Base-by-base conservation (phyloP, 2,113 vertebrate species). In the Siniperca chuatsi region DNA sequence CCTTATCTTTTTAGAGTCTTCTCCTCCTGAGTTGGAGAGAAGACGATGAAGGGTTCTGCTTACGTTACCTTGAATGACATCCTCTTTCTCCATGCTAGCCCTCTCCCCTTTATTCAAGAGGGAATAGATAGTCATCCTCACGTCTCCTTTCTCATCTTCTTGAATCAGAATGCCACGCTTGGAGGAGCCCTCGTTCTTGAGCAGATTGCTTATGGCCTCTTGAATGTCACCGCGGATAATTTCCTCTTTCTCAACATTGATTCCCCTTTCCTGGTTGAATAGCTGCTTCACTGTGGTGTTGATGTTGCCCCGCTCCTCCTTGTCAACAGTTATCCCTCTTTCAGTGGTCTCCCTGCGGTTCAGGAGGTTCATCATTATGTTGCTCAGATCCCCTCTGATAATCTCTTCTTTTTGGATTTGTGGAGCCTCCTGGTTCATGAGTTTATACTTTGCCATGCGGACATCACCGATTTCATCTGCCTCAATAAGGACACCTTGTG, bases 91-190 rank as follows among this genome's bases (percentile, higher is more conserved):
- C 80, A 89, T 40, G 82, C 73, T 87, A 2, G 87, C 74, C 1
- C 87, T 74, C 69, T 96, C 84, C 42, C 89, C 94, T 92, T 97
- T 96, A 85, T 98, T 97, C 73, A 98, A 92, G 12, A 98, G 96
- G 71, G 97, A 97, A 78, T 98, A 98, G 69, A 98, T 96, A 4
- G 97, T 98, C 97, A 98, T 97, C 84, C 95, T 97, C 81, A 98
- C 94, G 60, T 98, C 97, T 20, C 97, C 97, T 81, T 95, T 97
- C 90, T 98, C 97, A 60, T 97, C 96, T 85, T 98, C 97, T 76
- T 98, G 97, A 94, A 98, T 97, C 72, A 98, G 92, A 92, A 98
- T 97, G 42, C 97, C 97, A 84, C 87, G 96, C 90, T 97, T 98
- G 42, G 94, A 92, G 78, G 95, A 94, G 52, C 90, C 93, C 74